A percentile compares a stretch with the other conserved stretches of the same genome.
Evolutionary conservation across 2,888 invertebrate genomes (phyloP).

Genomic region (Eilema caniola): DNA sequence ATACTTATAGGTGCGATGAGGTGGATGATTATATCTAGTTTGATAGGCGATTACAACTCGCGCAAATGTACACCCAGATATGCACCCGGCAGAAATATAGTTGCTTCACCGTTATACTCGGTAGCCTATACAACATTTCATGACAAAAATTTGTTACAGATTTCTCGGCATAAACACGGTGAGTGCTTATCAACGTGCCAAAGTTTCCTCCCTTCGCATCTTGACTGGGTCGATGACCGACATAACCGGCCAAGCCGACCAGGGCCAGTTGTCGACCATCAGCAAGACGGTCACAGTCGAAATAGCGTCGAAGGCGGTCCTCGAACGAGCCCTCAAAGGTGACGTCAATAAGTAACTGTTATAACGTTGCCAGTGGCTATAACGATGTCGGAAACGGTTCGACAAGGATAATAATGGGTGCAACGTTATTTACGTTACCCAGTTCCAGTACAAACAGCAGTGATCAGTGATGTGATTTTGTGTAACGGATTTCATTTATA

Average conservation of each 20-base stretch:
- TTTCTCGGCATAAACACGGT: conserved; percentile 95
- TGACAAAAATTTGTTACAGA: conserved; percentile 76
- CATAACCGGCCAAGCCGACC: conserved; percentile 51
- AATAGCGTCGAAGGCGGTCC: conserved; percentile 76
- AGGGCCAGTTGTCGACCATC: conserved; percentile 76
- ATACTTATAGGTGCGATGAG: too few species aligned
- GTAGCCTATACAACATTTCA: too few species aligned
- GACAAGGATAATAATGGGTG: conserved; percentile 24
- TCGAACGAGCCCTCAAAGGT: conserved; percentile 77
- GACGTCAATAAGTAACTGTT: conserved; percentile 62
- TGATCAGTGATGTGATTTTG: conserved; percentile 53
- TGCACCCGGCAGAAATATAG: too few species aligned
- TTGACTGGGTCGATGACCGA: conserved; percentile 66
- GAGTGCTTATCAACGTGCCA: conserved; percentile 96
- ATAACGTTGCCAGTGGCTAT: conserved; percentile 3
- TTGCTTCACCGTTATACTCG: too few species aligned
- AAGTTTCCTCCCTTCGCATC: conserved; percentile 95
- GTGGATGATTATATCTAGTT: too few species aligned
- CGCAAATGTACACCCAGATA: too few species aligned
- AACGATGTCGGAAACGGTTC: conserved; percentile 17
- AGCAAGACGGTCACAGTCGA: conserved; percentile 84
- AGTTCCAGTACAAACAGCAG: conserved; percentile 49
- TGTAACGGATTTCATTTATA: conserved; percentile 43
- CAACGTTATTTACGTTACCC: conserved; percentile 19
- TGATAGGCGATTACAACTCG: too few species aligned